These are phyloP conservation scores for Agonopterix subpropinquella DNA, from an alignment of 2,888 invertebrate genomes.

Conservation along the genomic window DNA sequence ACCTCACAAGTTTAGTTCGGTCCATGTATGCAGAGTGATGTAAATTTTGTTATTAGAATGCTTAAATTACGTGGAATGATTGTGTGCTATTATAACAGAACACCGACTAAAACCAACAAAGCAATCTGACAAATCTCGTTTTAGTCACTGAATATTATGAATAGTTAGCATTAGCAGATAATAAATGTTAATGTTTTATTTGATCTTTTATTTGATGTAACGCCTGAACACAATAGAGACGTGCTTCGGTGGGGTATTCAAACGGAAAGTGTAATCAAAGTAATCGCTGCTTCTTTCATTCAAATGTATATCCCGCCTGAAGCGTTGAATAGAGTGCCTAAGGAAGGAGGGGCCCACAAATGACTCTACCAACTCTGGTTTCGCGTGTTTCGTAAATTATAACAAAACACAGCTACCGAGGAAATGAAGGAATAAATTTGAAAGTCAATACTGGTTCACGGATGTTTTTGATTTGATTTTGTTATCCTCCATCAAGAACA, in stretches of 20 bases:
- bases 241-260: constrained; percentile 26
- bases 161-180: too few species aligned
- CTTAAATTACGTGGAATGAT: too few species aligned
- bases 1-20: too few species aligned
- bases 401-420: constrained; percentile 1
- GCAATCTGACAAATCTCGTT: too few species aligned
- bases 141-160: too few species aligned
- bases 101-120: too few species aligned
- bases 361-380: constrained; percentile 24
- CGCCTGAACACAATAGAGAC: constrained; percentile 23
- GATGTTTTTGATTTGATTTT: too few species aligned
- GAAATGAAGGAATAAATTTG: not conserved
- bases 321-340: constrained; percentile 27
- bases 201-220: constrained; percentile 5
- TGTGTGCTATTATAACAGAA: too few species aligned
- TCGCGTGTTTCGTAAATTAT: constrained; percentile 20
- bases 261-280: constrained; percentile 41
- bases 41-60: too few species aligned
- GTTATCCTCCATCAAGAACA: too few species aligned
- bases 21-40: too few species aligned
- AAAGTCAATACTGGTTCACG: too few species aligned
- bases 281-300: constrained; percentile 40
- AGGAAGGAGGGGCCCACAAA: constrained; percentile 29
- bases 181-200: not conserved
- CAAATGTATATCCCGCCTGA: constrained; percentile 35